These are phyloP conservation scores for Cotesia typhae DNA, from an alignment of 1,140 invertebrate species.

Conservation along the genomic window DNA sequence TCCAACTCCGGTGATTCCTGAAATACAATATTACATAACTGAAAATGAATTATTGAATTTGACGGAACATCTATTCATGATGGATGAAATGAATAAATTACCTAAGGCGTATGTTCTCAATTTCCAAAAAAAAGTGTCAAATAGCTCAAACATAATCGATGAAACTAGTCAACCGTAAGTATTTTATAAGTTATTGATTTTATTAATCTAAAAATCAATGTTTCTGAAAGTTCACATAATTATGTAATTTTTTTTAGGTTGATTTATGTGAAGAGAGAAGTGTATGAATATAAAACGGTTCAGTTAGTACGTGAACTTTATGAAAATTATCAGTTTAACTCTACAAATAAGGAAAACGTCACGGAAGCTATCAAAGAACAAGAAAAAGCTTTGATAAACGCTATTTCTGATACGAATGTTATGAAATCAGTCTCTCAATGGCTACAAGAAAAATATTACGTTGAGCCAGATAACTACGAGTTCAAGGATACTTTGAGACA, in stretches of 20 bases:
- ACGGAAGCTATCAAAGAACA: constrained; percentile 69
- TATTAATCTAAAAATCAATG: not conserved
- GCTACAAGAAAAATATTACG: constrained; percentile 64
- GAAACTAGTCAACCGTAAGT: constrained; percentile 58
- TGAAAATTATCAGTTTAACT: constrained; percentile 78
- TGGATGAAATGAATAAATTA: constrained; percentile 50
- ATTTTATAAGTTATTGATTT: not conserved
- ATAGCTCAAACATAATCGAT: constrained; percentile 50
- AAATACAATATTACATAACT: constrained; percentile 42
- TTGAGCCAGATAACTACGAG: constrained; percentile 56
- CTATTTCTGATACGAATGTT: constrained; percentile 68
- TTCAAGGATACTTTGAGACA: constrained; percentile 77
- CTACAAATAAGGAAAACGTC: constrained; percentile 75
- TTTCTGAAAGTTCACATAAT: constrained; percentile 7
- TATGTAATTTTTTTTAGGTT: constrained; percentile 52
- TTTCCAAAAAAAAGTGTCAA: constrained; percentile 50
- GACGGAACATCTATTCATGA: constrained; percentile 57
- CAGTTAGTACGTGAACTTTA: constrained; percentile 72
- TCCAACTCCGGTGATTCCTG: not conserved
- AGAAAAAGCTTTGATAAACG: constrained; percentile 69
- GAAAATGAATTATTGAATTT: constrained; percentile 53
- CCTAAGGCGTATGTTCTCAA: constrained; percentile 54
- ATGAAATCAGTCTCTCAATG: constrained; percentile 70
- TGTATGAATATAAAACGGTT: constrained; percentile 61
- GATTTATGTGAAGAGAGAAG: constrained; percentile 45